A percentile compares a stretch with the other conserved stretches of the same genome.
These are phyloP conservation scores for Formica selysi DNA, from an alignment of 1,140 invertebrate genomes.

Conservation along the genomic window DNA sequence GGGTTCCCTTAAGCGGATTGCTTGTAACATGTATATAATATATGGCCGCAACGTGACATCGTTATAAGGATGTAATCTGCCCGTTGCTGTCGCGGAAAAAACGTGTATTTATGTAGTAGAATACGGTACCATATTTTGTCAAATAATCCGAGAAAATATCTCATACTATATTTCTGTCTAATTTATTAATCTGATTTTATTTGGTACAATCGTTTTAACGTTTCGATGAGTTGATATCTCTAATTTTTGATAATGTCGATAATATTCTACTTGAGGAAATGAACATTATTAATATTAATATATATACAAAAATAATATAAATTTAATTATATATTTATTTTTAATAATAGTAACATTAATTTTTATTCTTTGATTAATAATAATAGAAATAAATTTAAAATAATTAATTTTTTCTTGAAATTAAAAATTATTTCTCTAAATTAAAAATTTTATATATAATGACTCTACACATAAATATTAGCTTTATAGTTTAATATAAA, in stretches of 20 bases:
- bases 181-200: slow-evolving; percentile 23
- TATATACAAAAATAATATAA: not conserved
- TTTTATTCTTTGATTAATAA: not conserved
- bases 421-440: not conserved
- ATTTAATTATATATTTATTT: not conserved
- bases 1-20: slow-evolving; percentile 54
- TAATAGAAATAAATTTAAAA: not conserved
- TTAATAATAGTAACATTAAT: not conserved
- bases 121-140: not conserved
- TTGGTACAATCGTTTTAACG: not conserved
- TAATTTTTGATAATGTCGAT: not conserved
- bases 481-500: not conserved
- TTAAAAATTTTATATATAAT: too few relatives aligned
- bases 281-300: slow-evolving; percentile 2
- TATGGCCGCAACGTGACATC: not conserved
- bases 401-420: not conserved
- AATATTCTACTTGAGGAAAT: not conserved
- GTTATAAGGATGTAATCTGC: slow-evolving; percentile 13
- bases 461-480: not conserved
- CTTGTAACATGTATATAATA: slow-evolving; percentile 31
- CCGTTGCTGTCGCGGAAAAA: not conserved
- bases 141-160: not conserved
- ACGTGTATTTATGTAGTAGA: not conserved
- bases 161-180: not conserved
- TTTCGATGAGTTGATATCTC: not conserved